These are phyloP conservation scores for Pimephales promelas DNA, from an alignment of 2,113 vertebrate genomes.

Conservation along the genomic window DNA sequence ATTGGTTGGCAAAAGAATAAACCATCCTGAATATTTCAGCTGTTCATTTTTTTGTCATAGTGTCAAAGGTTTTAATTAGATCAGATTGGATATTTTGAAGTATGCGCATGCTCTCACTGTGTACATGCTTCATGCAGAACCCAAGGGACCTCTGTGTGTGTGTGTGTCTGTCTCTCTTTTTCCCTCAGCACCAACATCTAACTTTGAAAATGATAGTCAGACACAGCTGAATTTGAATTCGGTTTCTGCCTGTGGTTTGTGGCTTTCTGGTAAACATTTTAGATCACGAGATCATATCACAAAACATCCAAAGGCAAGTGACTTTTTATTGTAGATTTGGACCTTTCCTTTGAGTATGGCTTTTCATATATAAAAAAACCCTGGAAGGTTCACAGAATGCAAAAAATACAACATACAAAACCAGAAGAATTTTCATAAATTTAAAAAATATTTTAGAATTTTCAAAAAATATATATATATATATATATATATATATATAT, in stretches of 20 bases:
- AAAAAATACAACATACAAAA: background rate
- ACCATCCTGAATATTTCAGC: slow-evolving; percentile 12
- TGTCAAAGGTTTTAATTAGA: slow-evolving; percentile 49
- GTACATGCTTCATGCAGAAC: slow-evolving; percentile 36
- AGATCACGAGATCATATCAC: slow-evolving; percentile 32
- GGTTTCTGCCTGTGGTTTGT: slow-evolving; percentile 22
- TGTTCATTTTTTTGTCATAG: slow-evolving; percentile 16
- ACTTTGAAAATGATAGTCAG: slow-evolving; percentile 27
- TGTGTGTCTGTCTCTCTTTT: slow-evolving; percentile 15
- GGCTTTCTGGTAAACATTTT: slow-evolving; percentile 20
- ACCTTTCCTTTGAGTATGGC: background rate
- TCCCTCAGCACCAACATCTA: background rate
- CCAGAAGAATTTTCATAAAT: too few relatives aligned
- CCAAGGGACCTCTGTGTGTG: slow-evolving; percentile 16
- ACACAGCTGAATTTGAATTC: slow-evolving; percentile 9
- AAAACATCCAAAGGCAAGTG: slow-evolving; percentile 6
- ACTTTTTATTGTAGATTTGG: background rate
- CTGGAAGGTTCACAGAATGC: background rate
- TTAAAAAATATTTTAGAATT: too few relatives aligned
- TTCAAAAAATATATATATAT: too few relatives aligned
- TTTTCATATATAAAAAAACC: too few relatives aligned
- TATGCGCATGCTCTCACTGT: slow-evolving; percentile 25
- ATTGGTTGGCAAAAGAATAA: slow-evolving; percentile 28
- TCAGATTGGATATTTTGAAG: slow-evolving; percentile 10
- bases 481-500: too few relatives aligned